Conservation (phyloP, 2,888 invertebrate genomes). For the Patella depressa region DNA sequence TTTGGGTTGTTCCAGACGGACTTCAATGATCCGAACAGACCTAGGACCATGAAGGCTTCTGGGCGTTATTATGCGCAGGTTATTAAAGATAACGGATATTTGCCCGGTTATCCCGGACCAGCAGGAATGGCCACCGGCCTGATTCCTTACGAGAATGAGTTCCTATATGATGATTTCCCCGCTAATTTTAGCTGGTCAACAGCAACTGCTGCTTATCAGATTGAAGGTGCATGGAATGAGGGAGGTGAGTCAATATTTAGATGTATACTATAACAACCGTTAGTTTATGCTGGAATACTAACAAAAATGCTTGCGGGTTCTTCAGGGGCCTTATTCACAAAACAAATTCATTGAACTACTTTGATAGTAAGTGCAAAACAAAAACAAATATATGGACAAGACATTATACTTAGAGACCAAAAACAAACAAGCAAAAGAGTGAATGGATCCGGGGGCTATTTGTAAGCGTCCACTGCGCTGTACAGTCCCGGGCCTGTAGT, state of each 20-base stretch:
- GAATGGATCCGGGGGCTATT: too few relatives aligned
- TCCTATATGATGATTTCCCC: slow-evolving; percentile 45
- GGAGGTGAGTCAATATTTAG: slow-evolving; percentile 54
- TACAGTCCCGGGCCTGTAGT: too few relatives aligned
- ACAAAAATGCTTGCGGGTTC: too few relatives aligned
- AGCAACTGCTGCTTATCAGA: slow-evolving; percentile 76
- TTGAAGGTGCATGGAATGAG: slow-evolving; percentile 78
- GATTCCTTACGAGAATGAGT: slow-evolving; percentile 33
- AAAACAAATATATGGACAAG: too few relatives aligned
- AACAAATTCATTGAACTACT: too few relatives aligned
- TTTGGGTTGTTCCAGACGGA: slow-evolving; percentile 83
- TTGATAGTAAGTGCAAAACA: too few relatives aligned
- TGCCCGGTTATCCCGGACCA: slow-evolving; percentile 34
- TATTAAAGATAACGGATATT: slow-evolving; percentile 46
- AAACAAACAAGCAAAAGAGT: too few relatives aligned
- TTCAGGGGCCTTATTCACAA: too few relatives aligned
- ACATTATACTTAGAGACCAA: too few relatives aligned
- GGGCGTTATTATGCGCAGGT: slow-evolving; percentile 55
- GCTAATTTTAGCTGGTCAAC: slow-evolving; percentile 61
- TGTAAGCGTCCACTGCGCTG: too few relatives aligned
- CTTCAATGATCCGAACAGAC: slow-evolving; percentile 78
- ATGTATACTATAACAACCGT: too few relatives aligned
- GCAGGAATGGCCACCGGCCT: slow-evolving; percentile 43
- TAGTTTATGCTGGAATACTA: too few relatives aligned
- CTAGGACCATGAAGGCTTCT: slow-evolving; percentile 79